phyloP scores from a whole-genome alignment of 1,140 invertebrate genomes.

The Pseudomyrmex pallidus region DNA sequence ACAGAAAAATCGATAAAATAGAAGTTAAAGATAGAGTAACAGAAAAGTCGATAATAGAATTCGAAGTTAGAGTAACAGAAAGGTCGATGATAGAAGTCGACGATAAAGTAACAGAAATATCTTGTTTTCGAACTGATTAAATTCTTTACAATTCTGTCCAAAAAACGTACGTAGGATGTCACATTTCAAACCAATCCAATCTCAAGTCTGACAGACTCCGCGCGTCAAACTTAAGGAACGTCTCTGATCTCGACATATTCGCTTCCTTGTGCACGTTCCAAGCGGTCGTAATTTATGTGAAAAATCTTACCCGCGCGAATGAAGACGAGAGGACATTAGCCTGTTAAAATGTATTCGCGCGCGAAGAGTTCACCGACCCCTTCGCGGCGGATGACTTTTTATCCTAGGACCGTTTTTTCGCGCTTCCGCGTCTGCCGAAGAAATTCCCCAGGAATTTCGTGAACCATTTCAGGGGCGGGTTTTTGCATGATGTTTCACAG shows the following conservation, averaged over 20 bases:
- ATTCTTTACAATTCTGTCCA: too few species aligned
- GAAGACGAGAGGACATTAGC: constrained; percentile 48
- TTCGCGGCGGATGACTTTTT: constrained; percentile 79
- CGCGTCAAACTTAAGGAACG: background rate
- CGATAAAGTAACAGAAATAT: too few species aligned
- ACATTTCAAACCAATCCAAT: background rate
- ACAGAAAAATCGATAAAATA: too few species aligned
- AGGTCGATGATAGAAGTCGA: too few species aligned
- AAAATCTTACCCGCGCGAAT: background rate
- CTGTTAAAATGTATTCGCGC: constrained; percentile 56
- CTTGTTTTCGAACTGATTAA: too few species aligned
- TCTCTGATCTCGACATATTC: background rate
- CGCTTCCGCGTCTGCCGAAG: constrained; percentile 53
- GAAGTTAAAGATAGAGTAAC: too few species aligned
- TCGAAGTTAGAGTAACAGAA: too few species aligned
- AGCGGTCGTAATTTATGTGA: background rate
- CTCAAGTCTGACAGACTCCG: background rate
- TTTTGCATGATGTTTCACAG: constrained; percentile 78
- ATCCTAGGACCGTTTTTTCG: constrained; percentile 66
- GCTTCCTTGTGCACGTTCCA: background rate
- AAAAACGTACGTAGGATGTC: background rate
- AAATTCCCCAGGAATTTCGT: constrained; percentile 73
- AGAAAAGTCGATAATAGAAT: too few species aligned
- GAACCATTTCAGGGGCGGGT: constrained; percentile 81
- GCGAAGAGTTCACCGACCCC: constrained; percentile 63